phyloP scores from a whole-genome alignment of 2,888 invertebrate species.

The Agapostemon virescens region DNA sequence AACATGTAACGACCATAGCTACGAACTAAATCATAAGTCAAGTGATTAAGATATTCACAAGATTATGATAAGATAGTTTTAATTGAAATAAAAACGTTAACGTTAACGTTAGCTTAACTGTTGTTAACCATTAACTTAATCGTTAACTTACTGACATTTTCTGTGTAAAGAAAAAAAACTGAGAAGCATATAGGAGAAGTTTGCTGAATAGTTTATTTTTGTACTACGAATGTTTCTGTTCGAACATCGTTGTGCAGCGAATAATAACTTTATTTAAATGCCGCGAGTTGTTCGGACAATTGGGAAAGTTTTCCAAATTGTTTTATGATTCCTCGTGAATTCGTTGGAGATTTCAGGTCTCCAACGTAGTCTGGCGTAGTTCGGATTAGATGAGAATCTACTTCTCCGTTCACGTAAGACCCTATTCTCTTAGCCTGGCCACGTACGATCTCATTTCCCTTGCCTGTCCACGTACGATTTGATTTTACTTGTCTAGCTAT shows the following conservation, averaged over 20 bases:
- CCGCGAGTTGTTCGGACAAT: not conserved
- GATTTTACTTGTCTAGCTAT: conserved; percentile 14
- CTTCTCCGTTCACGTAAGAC: conserved; percentile 18
- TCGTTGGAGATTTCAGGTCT: not conserved
- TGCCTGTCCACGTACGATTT: conserved; percentile 27
- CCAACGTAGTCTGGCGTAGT: not conserved
- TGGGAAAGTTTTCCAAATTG: not conserved
- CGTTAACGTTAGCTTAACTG: too few relatives aligned
- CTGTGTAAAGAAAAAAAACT: too few relatives aligned
- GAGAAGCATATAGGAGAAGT: too few relatives aligned
- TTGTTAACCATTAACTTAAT: not conserved
- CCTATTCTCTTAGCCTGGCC: conserved; percentile 23
- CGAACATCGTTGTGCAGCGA: too few relatives aligned
- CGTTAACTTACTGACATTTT: too few relatives aligned
- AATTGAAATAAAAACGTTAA: not conserved
- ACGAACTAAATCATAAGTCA: not conserved
- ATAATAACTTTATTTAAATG: not conserved
- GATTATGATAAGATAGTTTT: not conserved
- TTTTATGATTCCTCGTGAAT: not conserved
- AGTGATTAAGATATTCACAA: not conserved
- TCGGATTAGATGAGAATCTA: conserved; percentile 24
- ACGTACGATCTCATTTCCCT: conserved; percentile 24
- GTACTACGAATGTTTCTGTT: too few relatives aligned
- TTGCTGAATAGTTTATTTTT: too few relatives aligned
- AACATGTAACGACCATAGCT: too few relatives aligned